These are phyloP conservation scores for Camarhynchus parvulus DNA, from an alignment of 2,113 vertebrate genomes.

Conservation along the genomic window DNA sequence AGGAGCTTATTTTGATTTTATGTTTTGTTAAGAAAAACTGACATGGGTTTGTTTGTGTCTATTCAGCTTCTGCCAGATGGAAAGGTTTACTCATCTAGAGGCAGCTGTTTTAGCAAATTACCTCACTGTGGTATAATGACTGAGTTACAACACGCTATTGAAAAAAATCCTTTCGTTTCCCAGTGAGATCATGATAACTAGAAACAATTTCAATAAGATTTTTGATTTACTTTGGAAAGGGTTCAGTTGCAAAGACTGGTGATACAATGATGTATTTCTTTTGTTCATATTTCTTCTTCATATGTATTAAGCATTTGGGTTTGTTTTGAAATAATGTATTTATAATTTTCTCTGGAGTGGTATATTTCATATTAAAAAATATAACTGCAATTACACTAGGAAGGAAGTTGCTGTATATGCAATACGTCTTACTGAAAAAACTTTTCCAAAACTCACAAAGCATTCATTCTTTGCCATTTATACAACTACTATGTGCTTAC, in stretches of 20 bases:
- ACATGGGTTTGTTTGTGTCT: constrained; percentile 70
- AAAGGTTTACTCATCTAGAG: constrained; percentile 79
- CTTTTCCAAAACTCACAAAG: background rate
- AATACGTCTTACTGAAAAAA: background rate
- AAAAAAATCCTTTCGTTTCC: constrained; percentile 73
- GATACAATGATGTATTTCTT: constrained; percentile 66
- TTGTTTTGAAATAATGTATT: constrained; percentile 57
- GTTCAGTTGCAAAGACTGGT: constrained; percentile 63
- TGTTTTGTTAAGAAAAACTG: constrained; percentile 39
- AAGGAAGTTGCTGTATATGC: constrained; percentile 21
- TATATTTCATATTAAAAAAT: constrained; percentile 57
- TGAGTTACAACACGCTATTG: constrained; percentile 70
- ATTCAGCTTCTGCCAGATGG: constrained; percentile 73
- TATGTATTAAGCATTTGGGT: constrained; percentile 45
- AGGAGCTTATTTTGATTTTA: constrained; percentile 39
- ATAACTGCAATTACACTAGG: constrained; percentile 19
- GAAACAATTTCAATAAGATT: constrained; percentile 74
- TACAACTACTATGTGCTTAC: background rate
- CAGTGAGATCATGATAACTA: constrained; percentile 75
- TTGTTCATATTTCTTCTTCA: constrained; percentile 46
- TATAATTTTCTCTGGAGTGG: constrained; percentile 50
- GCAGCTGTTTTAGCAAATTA: constrained; percentile 82
- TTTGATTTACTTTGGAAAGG: constrained; percentile 76
- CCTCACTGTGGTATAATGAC: constrained; percentile 75
- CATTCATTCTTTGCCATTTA: background rate